A percentile compares a stretch with the other conserved stretches of the same genome.
Evolutionary conservation across 2,888 invertebrate species (phyloP).

Genomic region (Aradus depressus): DNA sequence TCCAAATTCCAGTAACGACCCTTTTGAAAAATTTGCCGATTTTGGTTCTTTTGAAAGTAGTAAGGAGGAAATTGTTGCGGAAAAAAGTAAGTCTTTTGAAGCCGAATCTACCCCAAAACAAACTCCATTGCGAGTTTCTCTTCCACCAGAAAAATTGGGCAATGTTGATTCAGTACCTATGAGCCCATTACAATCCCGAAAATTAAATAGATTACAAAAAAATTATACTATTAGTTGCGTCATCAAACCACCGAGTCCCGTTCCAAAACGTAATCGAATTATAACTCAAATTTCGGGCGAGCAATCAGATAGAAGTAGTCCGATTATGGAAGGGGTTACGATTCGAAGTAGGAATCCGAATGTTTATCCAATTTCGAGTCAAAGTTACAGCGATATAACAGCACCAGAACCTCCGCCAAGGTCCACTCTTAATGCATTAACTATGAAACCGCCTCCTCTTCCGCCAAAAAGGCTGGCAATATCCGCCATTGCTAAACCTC

Average conservation of each 20-base stretch:
- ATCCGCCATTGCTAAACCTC: conserved; percentile 49
- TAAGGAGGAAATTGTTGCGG: conserved; percentile 7
- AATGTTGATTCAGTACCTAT: conserved; percentile 19
- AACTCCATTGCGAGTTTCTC: conserved; percentile 55
- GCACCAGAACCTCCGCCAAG: conserved; percentile 59
- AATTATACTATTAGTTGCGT: conserved; percentile 31
- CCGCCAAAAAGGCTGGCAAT: conserved; percentile 53
- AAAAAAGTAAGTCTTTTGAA: conserved; percentile 10
- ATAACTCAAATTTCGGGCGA: conserved; percentile 31
- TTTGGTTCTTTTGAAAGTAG: conserved; percentile 32
- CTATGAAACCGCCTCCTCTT: conserved; percentile 57
- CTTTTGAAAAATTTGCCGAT: conserved; percentile 46
- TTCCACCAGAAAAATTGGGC: conserved; percentile 48
- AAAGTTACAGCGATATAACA: conserved; percentile 33
- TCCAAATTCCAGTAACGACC: conserved; percentile 40
- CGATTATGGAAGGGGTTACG: conserved; percentile 31
- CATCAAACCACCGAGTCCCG: conserved; percentile 37
- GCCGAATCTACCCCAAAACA: conserved; percentile 39
- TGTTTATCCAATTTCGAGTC: conserved; percentile 7
- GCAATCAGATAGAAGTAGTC: conserved; percentile 27
- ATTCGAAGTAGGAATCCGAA: conserved; percentile 24
- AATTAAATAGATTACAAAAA: conserved; percentile 25
- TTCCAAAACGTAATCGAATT: conserved; percentile 26
- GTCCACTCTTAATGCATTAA: conserved; percentile 45
- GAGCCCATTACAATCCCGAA: conserved; percentile 28